A percentile compares a stretch with the other conserved stretches of the same genome.
Conservation (phyloP, 53 echinoderm and acorn worm genomes). For the Luidia sarsii region DNA sequence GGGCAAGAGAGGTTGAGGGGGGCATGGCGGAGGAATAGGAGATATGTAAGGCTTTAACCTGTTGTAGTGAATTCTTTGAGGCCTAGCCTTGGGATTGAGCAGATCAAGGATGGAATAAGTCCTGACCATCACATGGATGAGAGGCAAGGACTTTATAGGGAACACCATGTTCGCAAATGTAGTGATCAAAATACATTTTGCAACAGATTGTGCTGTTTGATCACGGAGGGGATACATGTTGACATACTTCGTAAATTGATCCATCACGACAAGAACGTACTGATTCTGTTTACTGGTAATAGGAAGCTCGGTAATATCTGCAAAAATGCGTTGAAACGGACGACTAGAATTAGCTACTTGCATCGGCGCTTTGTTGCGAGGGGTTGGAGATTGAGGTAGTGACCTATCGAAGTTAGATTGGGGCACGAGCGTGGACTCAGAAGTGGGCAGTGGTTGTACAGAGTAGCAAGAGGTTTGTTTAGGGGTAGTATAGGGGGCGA, state of each 20-base stretch:
- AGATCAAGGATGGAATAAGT: neutral
- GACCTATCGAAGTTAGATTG: neutral
- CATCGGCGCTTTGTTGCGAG: slow-evolving; percentile 42
- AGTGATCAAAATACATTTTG: slow-evolving; percentile 56
- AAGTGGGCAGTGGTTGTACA: neutral
- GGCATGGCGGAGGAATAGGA: neutral
- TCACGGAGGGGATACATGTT: slow-evolving; percentile 53
- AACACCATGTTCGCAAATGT: slow-evolving; percentile 57
- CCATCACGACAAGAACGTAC: slow-evolving; percentile 61
- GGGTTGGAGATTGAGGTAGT: slow-evolving; percentile 5
- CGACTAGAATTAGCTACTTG: neutral
- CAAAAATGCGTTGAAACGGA: slow-evolving; percentile 57
- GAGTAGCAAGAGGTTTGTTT: neutral
- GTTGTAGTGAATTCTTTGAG: neutral
- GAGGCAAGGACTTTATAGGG: slow-evolving; percentile 55
- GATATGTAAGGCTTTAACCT: neutral
- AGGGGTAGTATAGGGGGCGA: neutral
- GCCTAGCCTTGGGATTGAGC: neutral
- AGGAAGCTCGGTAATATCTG: no score
- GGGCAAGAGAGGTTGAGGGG: neutral
- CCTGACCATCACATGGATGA: no score
- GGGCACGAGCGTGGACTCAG: neutral
- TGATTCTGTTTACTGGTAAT: slow-evolving; percentile 35
- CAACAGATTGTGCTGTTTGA: slow-evolving; percentile 56
- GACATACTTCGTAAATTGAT: slow-evolving; percentile 63